These are phyloP conservation scores for Calyptomena viridis DNA, from an alignment of 2,113 vertebrate genomes.

Conservation along the genomic window DNA sequence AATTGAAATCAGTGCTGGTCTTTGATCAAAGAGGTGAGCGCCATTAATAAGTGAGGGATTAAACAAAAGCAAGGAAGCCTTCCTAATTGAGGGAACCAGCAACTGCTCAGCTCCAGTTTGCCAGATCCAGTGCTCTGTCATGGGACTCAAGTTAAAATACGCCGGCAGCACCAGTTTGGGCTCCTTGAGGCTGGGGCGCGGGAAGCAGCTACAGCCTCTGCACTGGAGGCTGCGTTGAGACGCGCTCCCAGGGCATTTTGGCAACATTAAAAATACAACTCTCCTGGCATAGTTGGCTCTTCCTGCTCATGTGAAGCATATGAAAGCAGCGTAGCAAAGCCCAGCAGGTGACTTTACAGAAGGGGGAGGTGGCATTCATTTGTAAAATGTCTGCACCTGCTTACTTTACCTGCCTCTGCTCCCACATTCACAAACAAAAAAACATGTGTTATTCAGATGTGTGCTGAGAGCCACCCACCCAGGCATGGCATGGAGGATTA, in stretches of 20 bases:
- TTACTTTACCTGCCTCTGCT: background rate
- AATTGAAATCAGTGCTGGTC: constrained; percentile 43
- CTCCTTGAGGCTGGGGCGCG: background rate
- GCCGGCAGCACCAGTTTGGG: background rate
- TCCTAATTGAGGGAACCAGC: background rate
- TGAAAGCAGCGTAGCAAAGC: background rate
- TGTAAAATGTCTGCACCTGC: background rate
- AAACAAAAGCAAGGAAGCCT: constrained; percentile 18
- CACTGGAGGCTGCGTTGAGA: background rate
- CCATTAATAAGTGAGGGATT: constrained; percentile 17
- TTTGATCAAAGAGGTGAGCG: constrained; percentile 36
- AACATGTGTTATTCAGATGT: accelerated
- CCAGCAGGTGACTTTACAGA: background rate
- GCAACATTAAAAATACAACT: background rate
- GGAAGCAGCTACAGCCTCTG: background rate
- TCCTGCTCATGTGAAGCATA: background rate
- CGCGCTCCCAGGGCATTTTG: accelerated
- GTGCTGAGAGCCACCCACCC: background rate
- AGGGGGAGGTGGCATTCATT: background rate
- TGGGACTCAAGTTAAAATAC: background rate
- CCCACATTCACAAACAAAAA: background rate
- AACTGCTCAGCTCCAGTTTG: background rate
- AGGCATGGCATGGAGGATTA: accelerated
- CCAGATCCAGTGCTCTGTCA: background rate
- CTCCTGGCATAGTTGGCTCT: background rate